Conservation (phyloP, 2,888 invertebrate species). For the Caenorhabditis sp. region DNA sequence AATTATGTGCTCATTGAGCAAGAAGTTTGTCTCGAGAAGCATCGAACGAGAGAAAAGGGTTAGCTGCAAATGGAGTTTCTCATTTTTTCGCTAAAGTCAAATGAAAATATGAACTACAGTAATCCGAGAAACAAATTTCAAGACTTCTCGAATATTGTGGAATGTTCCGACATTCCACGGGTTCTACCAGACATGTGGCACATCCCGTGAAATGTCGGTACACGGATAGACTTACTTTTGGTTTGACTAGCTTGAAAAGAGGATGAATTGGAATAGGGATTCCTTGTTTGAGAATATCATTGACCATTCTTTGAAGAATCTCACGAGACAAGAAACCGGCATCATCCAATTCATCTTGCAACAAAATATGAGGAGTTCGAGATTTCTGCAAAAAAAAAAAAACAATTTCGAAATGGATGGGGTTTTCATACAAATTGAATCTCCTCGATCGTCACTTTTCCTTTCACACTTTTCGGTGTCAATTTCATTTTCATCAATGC, state of each 20-base stretch:
- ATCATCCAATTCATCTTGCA: slow-evolving; percentile 67
- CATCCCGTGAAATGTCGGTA: no score
- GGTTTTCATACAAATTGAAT: slow-evolving; percentile 56
- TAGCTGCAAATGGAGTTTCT: slow-evolving; percentile 61
- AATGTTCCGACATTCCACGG: no score
- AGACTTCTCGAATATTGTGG: no score
- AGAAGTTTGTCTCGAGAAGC: slow-evolving; percentile 66
- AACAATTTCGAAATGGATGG: no score
- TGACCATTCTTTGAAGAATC: slow-evolving; percentile 63
- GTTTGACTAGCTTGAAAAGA: slow-evolving; percentile 64
- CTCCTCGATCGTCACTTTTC: slow-evolving; percentile 63
- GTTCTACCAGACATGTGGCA: no score
- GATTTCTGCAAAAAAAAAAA: slow-evolving; percentile 50
- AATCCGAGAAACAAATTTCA: no score
- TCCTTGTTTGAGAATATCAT: slow-evolving; percentile 67
- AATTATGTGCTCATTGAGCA: slow-evolving; percentile 64
- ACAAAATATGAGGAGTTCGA: slow-evolving; percentile 60
- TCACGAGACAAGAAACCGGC: slow-evolving; percentile 66
- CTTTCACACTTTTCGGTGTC: slow-evolving; percentile 61
- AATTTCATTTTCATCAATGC: slow-evolving; percentile 67
- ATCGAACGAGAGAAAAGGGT: slow-evolving; percentile 62
- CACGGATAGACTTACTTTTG: slow-evolving; percentile 63
- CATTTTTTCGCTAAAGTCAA: no score
- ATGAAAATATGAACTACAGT: no score
- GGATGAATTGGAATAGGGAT: slow-evolving; percentile 70